Evolutionary conservation across 2,113 vertebrate genomes (phyloP).

Genomic region (Mugil cephalus): DNA sequence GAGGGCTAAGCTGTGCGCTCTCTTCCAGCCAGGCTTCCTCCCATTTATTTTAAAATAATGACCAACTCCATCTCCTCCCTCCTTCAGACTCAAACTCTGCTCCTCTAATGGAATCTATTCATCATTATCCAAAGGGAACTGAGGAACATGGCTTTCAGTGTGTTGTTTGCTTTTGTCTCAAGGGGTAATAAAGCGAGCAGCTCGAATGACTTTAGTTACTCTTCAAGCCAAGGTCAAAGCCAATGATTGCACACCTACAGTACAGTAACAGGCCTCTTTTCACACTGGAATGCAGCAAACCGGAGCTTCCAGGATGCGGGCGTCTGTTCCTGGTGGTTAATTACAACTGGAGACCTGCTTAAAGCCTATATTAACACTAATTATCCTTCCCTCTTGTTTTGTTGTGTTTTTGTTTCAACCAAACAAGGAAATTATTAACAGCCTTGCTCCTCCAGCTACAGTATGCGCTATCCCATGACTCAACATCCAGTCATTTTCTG

Average conservation of each 20-base stretch:
- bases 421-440: slow-evolving; percentile 77
- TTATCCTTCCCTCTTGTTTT: slow-evolving; percentile 73
- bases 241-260: slow-evolving; percentile 46
- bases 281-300: slow-evolving; percentile 50
- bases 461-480: slow-evolving; percentile 48
- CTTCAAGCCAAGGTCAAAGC: slow-evolving; percentile 54
- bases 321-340: slow-evolving; percentile 47
- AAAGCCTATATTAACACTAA: slow-evolving; percentile 72
- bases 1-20: slow-evolving; percentile 41
- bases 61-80: slow-evolving; percentile 44
- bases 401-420: slow-evolving; percentile 73
- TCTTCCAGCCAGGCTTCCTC: slow-evolving; percentile 57
- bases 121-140: slow-evolving; percentile 45
- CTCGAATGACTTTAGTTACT: slow-evolving; percentile 31
- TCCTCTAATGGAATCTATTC: slow-evolving; percentile 48
- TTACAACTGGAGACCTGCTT: slow-evolving; percentile 63
- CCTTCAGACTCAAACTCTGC: slow-evolving; percentile 22
- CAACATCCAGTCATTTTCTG: slow-evolving; percentile 61
- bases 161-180: slow-evolving; percentile 61
- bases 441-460: slow-evolving; percentile 39
- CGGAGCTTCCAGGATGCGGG: slow-evolving; percentile 34
- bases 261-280: slow-evolving; percentile 35
- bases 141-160: slow-evolving; percentile 34
- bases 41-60: slow-evolving; percentile 65
- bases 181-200: slow-evolving; percentile 49